phyloP scores from a whole-genome alignment of 2,113 vertebrate species.

The Erythrolamprus reginae region DNA sequence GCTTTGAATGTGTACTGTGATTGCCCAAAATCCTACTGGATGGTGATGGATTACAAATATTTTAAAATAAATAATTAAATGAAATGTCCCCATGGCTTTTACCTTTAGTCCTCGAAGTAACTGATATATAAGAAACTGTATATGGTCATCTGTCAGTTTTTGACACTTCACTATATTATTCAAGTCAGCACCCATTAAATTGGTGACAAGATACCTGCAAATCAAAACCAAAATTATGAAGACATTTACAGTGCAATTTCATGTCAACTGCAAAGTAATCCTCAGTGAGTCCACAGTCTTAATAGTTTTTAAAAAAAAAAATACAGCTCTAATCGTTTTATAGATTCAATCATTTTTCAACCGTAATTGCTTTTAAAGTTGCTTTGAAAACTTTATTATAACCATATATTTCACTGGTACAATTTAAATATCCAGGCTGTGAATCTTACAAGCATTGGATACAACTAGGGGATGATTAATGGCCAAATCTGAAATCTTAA shows the following conservation, averaged over 20 bases:
- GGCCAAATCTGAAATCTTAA: background rate
- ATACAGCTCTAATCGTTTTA: background rate
- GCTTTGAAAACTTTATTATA: background rate
- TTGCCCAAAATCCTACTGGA: background rate
- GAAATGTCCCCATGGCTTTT: slow-evolving; percentile 1
- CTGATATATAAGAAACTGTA: slow-evolving; percentile 98
- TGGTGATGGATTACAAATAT: background rate
- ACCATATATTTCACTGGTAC: background rate
- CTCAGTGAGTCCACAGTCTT: background rate
- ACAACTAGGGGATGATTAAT: background rate
- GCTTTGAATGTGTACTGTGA: background rate
- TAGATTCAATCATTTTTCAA: background rate
- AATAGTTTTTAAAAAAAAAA: background rate
- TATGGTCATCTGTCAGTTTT: slow-evolving; percentile 91
- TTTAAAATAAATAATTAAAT: background rate
- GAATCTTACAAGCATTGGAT: background rate
- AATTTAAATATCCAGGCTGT: background rate
- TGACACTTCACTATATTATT: slow-evolving; percentile 98
- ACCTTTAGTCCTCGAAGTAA: slow-evolving; percentile 96
- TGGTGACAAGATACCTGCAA: slow-evolving; percentile 91
- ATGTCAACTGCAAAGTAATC: background rate
- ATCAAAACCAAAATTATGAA: slow-evolving; percentile 30
- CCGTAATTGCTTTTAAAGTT: background rate
- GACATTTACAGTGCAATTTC: background rate
- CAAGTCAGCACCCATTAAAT: slow-evolving; percentile 96